A percentile compares a stretch with the other conserved stretches of the same genome.
phyloP scores from a whole-genome alignment of 2,888 invertebrate species.

The Orthonychiurus folsomi region DNA sequence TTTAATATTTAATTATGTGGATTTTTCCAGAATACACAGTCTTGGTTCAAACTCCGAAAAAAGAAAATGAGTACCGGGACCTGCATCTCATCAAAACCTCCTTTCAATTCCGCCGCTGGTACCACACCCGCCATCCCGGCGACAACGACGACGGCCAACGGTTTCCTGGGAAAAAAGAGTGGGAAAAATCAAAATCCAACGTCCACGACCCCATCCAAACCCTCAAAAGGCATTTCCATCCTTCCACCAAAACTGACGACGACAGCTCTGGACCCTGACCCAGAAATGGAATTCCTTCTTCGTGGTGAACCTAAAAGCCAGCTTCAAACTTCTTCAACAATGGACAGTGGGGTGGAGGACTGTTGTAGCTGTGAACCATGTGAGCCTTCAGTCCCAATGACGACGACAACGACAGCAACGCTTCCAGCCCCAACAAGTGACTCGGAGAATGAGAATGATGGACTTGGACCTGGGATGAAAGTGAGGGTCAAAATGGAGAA shows the following conservation, averaged over 20 bases:
- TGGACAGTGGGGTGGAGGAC: constrained; percentile 39
- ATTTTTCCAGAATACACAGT: constrained; percentile 19
- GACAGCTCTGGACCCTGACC: neutral
- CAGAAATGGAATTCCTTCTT: constrained; percentile 8
- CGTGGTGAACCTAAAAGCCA: constrained; percentile 12
- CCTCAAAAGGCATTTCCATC: neutral
- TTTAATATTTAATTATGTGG: neutral
- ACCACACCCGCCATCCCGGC: neutral
- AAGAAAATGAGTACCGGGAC: constrained; percentile 34
- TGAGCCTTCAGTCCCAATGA: constrained; percentile 20
- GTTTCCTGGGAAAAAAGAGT: constrained; percentile 8
- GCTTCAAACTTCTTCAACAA: constrained; percentile 36
- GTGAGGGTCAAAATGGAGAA: constrained; percentile 24
- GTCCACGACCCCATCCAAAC: neutral
- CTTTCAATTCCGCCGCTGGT: constrained; percentile 16
- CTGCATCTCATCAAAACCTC: constrained; percentile 9
- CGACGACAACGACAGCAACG: neutral
- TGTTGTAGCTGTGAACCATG: constrained; percentile 25
- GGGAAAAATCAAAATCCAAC: neutral
- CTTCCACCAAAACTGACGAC: neutral
- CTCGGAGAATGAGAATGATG: constrained; percentile 29
- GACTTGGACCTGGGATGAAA: constrained; percentile 23
- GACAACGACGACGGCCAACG: too few relatives aligned
- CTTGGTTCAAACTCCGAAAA: constrained; percentile 36
- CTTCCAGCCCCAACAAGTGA: too few relatives aligned